Evolutionary conservation across 2,797 vertebrate genomes (phyloP), one percentile per base, ranked within the genome.

Genomic region (Etheostoma nigrum): DNA sequence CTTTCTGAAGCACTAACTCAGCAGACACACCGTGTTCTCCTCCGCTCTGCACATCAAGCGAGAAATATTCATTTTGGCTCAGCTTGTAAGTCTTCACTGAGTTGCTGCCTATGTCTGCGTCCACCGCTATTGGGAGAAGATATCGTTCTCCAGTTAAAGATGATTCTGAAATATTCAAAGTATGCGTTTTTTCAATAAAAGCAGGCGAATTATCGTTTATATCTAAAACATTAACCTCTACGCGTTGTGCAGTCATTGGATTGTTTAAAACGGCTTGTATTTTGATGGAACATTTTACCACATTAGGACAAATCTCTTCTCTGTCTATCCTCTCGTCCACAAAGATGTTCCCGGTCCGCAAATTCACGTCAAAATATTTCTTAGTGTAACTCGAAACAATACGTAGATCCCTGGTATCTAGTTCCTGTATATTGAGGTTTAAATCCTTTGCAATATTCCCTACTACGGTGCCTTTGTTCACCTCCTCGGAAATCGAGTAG

Each of bases 401-500:
- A 0, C 89, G 92, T 7, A 95, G 84, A 71, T 80, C 85, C 14
- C 94, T 91, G 6, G 45, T 63, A 6, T 91, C 88, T 25, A 95
- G 51, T 1, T 94, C 91, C 1, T 89, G 87, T 3, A 90, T 0
- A 49, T 91, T 89, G 0, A 95, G 51, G 47, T 94, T 93, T 10
- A 95, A 84, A 88, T 96, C 95, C 84, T 94, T 94, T 4, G 91
- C 91, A 13, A 95, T 87, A 74, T 95, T 94, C 7, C 95, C 95
- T 59, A 96, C 90, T 16, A 94, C 83, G 2, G 94, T 93, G 55
- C 94, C 95, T 88, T 92, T 93, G 81, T 93, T 93, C 78, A 83
- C 83, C 73, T 96, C 96, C 83, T 96, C 96, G 4, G 90, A 84
- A 81, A 96, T 86, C 0, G 93, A 92, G 86, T 96, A 97, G 2